Evolutionary conservation across 2,888 invertebrate genomes (phyloP), one percentile per base, ranked within the genome.

Genomic region (Aquatica leii): DNA sequence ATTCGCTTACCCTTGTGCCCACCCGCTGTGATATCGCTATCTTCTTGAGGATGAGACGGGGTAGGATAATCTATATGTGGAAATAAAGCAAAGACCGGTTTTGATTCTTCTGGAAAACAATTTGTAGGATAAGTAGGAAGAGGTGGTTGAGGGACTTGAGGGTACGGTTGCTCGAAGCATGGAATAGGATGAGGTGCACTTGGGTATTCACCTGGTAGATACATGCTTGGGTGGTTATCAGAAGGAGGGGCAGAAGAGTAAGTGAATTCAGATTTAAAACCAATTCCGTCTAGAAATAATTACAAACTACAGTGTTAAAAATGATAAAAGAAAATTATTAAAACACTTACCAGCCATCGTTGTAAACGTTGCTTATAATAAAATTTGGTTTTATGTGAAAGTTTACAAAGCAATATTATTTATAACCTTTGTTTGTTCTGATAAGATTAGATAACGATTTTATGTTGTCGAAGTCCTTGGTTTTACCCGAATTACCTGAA

Each of bases 1-100:
- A 43, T 55, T 46, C 46, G 12, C 63, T 63, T 59, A 63, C 63
- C 63, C 49, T 54, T 63, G 12, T 63, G 55, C 59, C 63, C 59
- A 59, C 55, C 59, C 34, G 59, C 50, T 18, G 49, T 24, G 12
- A 55, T 48, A 43, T 12, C 41, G 55, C 59, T 35, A 46, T 50
- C 49, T 43, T 35, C 43, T 9, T 14, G 43, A 9, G 59, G 46
- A 43, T 46, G 24, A 46, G 11, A 20, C 12, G 53, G 59, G 18
- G 46, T 3, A 15, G 60, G 40, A 54, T 49, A 48, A 49, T 35
- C 14, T n/a, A 20, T 17, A 15, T 31, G 35, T 9, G 62, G 51
- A 0, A 21, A 51, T 49, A 54, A 48, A 6, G 57, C 37, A 57
- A 49, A 57, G 3, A 20, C 5, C 11, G 40, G 40, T 5, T 15